Evolutionary conservation across 2,797 vertebrate genomes (phyloP), one percentile per base, ranked within the genome.

Genomic region (Graptemys geographica): DNA sequence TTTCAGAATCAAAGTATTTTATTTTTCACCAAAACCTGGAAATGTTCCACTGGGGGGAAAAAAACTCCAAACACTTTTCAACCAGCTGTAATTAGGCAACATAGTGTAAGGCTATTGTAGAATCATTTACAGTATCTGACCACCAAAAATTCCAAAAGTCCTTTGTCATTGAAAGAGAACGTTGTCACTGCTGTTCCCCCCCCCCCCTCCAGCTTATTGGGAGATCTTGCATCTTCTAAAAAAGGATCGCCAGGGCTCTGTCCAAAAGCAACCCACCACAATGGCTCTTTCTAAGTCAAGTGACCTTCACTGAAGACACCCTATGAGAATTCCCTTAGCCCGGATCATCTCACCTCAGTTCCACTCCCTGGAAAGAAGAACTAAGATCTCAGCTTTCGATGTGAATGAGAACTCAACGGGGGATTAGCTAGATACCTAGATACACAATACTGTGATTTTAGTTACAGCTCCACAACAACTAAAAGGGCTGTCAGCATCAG

Each of bases 281-380:
- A 2, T 2, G 81, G 72, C 79, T 72, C 76, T n/a, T 41, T 23
- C 27, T 47, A 15, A 5, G 41, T 82, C 87, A 84, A 69, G 33
- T 0, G 10, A 69, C 49, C 33, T 69, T 33, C 28, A 51, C 19
- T 65, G 59, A 49, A 90, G 51, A 18, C 0, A 1, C 52, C 9
- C 79, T 37, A 1, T 0, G 76, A 53, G 84, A 80, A 53, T 72
- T 80, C 16, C 55, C 56, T 18, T 21, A 49, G 56, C 18, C 31
- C 28, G 21, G 28, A 33, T 62, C 90, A 31, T 16, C 89, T 78
- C 47, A 56, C 76, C 16, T 28, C 1, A 1, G 47, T 51, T 76
- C 1, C 23, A 0, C 8, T 4, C 76, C 56, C 90, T 37, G 62
- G 11, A 25, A 47, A 82, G 79, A 19, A 31, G 44, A 31, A 18